Evolutionary conservation across 2,888 invertebrate genomes (phyloP), one percentile per base, ranked within the genome.

Genomic region (Nycteola revayana): DNA sequence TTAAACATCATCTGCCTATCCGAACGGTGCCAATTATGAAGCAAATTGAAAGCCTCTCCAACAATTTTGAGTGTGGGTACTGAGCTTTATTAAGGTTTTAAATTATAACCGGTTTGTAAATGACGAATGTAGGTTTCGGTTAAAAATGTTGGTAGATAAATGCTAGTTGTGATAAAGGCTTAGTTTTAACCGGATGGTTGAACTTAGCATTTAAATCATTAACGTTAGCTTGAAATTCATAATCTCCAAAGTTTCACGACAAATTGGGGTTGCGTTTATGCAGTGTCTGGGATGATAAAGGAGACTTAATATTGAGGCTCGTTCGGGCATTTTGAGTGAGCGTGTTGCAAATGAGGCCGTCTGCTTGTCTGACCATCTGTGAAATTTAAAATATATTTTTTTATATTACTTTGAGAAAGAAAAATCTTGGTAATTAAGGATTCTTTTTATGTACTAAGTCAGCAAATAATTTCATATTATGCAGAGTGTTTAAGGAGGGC

Each of bases 1-100:
- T 80, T 73, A 63, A 77, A 75, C 74, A 76, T 71, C 72, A 71
- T 72, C 74, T 67, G 67, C 62, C 75, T 65, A 70, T 70, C 69
- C 68, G 69, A 69, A 66, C 66, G 69, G 65, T 61, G 64, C 64
- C 77, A 78, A 78, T 82, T 75, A 77, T 67, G 61, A 66, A 64
- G 55, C 63, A 70, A 80, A 82, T 79, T 77, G 75, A 75, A 74
- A 69, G 66, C 62, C 65, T 66, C 63, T 72, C 65, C 58, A 57
- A 69, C 67, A 61, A 66, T 69, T 70, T 65, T 48, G 46, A 62
- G 58, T 60, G 54, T 57, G 53, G 52, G 51, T 49, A 60, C 62
- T 66, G 66, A 67, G 62, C 63, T 68, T 72, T 67, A 73, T 70
- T 58, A 66, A 61, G 56, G 63, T 60, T 61, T 56, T 50, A 58